A percentile compares a stretch with the other conserved stretches of the same genome.
phyloP scores from a whole-genome alignment of 2,888 invertebrate genomes.

The Cyaniris semiargus region DNA sequence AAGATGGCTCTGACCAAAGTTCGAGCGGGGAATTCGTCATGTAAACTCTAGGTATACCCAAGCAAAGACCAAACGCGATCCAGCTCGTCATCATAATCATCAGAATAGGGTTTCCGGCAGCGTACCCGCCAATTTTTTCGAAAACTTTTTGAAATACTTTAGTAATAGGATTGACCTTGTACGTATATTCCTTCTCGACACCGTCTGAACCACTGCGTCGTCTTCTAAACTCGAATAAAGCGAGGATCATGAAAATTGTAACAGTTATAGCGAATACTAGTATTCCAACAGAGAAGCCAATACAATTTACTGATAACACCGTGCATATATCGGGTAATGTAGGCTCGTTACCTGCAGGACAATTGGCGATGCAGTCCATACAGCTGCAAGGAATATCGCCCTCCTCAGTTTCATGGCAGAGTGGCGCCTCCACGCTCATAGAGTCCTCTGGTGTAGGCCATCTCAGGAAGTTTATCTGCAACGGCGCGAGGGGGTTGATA shows the following conservation, averaged over 20 bases:
- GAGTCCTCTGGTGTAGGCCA: conserved; percentile 61
- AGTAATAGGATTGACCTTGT: conserved; percentile 49
- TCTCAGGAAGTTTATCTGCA: conserved; percentile 81
- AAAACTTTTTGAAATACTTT: conserved; percentile 58
- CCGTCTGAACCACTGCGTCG: conserved; percentile 31
- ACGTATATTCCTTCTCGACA: conserved; percentile 34
- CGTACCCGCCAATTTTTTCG: conserved; percentile 71
- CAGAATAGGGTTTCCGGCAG: conserved; percentile 84
- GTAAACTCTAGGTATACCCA: conserved; percentile 84
- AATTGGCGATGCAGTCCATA: conserved; percentile 85
- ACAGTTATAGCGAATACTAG: conserved; percentile 71
- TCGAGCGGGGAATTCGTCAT: conserved; percentile 95
- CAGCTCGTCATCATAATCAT: conserved; percentile 84
- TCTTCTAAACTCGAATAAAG: conserved; percentile 48
- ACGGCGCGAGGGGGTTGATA: conserved; percentile 80
- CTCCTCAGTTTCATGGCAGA: conserved; percentile 81
- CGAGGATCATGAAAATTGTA: conserved; percentile 56
- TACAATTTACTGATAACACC: conserved; percentile 82
- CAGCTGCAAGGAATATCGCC: conserved; percentile 86
- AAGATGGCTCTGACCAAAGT: conserved; percentile 93
- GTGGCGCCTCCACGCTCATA: conserved; percentile 68
- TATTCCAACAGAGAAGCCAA: conserved; percentile 82
- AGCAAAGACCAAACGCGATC: conserved; percentile 79
- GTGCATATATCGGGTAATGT: conserved; percentile 67
- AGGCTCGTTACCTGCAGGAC: conserved; percentile 76